phyloP scores from a whole-genome alignment of 1,140 invertebrate species.

The Asbolus verrucosus region DNA sequence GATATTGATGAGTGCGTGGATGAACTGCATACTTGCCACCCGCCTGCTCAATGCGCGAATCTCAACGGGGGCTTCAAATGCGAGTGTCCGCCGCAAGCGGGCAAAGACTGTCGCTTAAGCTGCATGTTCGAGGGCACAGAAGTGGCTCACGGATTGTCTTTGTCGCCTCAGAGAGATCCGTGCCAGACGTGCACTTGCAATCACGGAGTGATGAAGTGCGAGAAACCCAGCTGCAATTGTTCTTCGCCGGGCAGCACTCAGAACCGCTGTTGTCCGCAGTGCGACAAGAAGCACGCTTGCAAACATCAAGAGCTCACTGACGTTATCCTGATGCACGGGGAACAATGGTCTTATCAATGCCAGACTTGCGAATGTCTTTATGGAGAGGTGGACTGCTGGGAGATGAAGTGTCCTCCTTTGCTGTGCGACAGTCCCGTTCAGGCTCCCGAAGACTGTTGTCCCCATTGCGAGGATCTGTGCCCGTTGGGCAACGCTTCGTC shows the following conservation, averaged over 20 bases:
- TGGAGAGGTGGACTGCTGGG: conserved; percentile 91
- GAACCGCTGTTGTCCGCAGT: conserved; percentile 83
- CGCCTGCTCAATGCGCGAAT: conserved; percentile 83
- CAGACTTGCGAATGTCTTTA: conserved; percentile 90
- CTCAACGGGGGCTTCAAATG: conserved; percentile 85
- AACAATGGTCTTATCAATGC: conserved; percentile 90
- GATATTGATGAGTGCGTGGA: conserved; percentile 90
- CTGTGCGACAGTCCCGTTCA: conserved; percentile 76
- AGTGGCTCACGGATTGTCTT: conserved; percentile 69
- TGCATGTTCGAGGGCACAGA: conserved; percentile 74
- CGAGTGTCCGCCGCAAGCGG: conserved; percentile 75
- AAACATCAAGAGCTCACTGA: conserved; percentile 82
- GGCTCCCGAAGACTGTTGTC: conserved; percentile 76
- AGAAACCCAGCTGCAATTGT: conserved; percentile 73
- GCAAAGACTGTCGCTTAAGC: conserved; percentile 68
- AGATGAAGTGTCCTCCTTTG: conserved; percentile 79
- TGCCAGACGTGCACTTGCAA: conserved; percentile 74
- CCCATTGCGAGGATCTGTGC: conserved; percentile 76
- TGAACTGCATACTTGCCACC: conserved; percentile 82
- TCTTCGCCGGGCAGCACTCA: conserved; percentile 67
- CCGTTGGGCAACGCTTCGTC: conserved; percentile 57
- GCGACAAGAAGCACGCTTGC: conserved; percentile 77
- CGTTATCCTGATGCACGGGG: conserved; percentile 81
- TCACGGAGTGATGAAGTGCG: conserved; percentile 74
- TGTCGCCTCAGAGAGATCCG: conserved; percentile 67